Evolutionary conservation across 2,113 vertebrate genomes (phyloP).

Genomic region (Macroglossus sobrinus): DNA sequence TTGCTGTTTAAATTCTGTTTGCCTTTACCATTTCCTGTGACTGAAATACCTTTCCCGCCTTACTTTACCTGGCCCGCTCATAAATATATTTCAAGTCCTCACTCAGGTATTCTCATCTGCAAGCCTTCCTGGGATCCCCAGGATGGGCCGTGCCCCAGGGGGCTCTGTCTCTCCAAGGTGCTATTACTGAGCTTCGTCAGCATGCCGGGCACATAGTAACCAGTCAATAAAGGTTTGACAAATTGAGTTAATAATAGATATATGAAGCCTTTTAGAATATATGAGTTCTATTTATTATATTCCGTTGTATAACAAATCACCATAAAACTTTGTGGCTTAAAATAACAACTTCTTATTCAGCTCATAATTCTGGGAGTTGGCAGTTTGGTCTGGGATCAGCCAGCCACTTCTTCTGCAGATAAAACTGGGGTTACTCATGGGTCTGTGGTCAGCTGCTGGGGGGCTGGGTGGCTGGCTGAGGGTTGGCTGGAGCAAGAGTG

Average conservation of each 20-base stretch:
- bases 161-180: background rate
- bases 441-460: background rate
- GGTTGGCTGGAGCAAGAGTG: background rate
- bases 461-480: background rate
- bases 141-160: rapidly evolving
- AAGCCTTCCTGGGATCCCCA: background rate
- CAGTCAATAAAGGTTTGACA: background rate
- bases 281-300: background rate
- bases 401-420: background rate
- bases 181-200: background rate
- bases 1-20: background rate
- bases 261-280: background rate
- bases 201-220: background rate
- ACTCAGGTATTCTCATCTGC: background rate
- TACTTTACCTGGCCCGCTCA: background rate
- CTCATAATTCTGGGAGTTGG: background rate
- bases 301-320: background rate
- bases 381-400: background rate
- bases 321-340: background rate
- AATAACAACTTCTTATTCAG: background rate
- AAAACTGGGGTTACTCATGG: no score
- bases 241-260: background rate
- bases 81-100: background rate
- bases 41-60: background rate
- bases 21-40: background rate